phyloP scores from a whole-genome alignment of 2,113 vertebrate genomes.

The Grantiella picta region DNA sequence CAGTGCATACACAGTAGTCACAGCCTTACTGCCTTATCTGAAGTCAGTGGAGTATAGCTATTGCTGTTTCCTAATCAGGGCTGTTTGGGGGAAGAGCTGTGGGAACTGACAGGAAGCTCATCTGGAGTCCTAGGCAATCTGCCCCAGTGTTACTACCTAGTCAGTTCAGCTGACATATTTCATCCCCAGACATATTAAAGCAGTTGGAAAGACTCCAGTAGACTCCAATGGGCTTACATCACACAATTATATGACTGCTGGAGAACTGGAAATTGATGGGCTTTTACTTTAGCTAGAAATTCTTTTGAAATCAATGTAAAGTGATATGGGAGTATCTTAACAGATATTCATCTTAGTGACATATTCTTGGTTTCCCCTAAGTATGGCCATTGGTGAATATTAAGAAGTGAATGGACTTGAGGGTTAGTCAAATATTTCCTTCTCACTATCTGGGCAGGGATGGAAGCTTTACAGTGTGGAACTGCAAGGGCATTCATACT shows the following conservation, averaged over 20 bases:
- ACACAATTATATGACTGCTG: not conserved
- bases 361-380: not conserved
- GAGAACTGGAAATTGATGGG: not conserved
- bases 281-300: not conserved
- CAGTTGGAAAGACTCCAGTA: slow-evolving; percentile 21
- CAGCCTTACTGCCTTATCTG: not conserved
- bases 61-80: not conserved
- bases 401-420: not conserved
- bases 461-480: not conserved
- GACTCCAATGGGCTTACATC: not conserved
- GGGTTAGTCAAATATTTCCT: not conserved
- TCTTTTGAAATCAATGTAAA: slow-evolving; percentile 24
- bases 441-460: not conserved
- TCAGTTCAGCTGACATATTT: slow-evolving; percentile 4
- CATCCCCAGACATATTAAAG: not conserved
- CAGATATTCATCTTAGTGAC: not conserved
- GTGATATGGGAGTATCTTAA: not conserved
- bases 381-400: not conserved
- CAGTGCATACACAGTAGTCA: not conserved
- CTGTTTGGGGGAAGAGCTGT: not conserved
- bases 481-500: not conserved
- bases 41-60: not conserved
- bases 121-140: not conserved
- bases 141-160: not conserved
- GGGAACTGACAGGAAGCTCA: not conserved